Base-by-base conservation (phyloP, 2,113 vertebrate species). In the Pseudopodoces humilis region DNA sequence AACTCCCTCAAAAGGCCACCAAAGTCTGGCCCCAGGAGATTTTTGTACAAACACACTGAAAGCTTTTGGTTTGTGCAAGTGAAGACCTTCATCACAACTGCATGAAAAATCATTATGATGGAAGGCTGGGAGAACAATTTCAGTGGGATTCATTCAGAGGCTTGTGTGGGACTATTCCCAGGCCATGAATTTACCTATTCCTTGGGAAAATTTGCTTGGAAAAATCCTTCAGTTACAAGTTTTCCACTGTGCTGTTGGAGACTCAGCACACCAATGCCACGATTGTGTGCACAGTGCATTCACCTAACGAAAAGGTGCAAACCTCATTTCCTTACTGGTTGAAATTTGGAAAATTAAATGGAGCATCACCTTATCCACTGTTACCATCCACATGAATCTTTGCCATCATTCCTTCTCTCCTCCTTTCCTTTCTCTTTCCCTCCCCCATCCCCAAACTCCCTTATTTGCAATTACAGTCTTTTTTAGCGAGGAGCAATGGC, bases 401-500 rank as follows among this genome's bases (percentile, higher is more conserved):
- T 67, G 44, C 50, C 50, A 50, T 78, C 43, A 2, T 83, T 87
- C 63, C 44, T 81, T 47, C 60, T 76, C 56, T 83, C 44, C n/a
- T 28, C 13, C 22, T 60, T 14, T 43, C 33, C 30, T 62, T 84
- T 56, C 33, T 68, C 33, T 75, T 71, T 80, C n/a, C 76, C 19
- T 77, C 62, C 71, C 49, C 41, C 39, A 58, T 10, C 56, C 70
- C 72, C 83, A 86, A 67, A 82, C n/a, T 95, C 92, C 83, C 88
- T 75, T 43, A 44, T 75, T 94, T 95, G 85, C 94, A 78, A 72
- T 96, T 91, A 82, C 18, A 90, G 59, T 56, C 39, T 71, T 44
- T 64, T 91, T 92, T 41, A 90, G 60, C 19, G 55, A 86, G 86
- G 79, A 95, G 83, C 68, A 94, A 93, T 76, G 82, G 67, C 55